phyloP scores from a whole-genome alignment of 1,140 invertebrate species.

The Cotesia typhae region DNA sequence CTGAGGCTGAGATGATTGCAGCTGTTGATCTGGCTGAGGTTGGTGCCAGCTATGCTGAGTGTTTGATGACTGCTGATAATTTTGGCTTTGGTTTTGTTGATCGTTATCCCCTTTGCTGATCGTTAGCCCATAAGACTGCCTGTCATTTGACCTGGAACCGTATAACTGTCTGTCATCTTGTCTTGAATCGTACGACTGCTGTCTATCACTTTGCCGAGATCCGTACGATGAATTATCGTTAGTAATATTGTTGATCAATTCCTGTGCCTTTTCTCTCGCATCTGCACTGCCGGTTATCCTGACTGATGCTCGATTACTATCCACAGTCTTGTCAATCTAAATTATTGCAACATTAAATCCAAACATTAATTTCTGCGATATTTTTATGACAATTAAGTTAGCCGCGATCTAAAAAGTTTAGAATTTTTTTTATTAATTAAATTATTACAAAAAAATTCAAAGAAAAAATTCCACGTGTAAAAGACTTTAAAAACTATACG shows the following conservation, averaged over 20 bases:
- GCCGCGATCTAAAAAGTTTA: too few relatives aligned
- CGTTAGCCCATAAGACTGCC: not conserved
- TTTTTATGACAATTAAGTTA: too few relatives aligned
- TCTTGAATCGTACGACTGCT: not conserved
- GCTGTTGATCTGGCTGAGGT: constrained; percentile 2
- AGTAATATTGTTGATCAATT: constrained; percentile 66
- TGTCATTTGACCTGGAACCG: not conserved
- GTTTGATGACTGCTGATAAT: constrained; percentile 18
- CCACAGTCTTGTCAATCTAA: constrained; percentile 54
- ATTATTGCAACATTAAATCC: not conserved
- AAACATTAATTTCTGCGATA: not conserved
- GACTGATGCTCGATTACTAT: constrained; percentile 61
- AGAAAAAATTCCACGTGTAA: too few relatives aligned
- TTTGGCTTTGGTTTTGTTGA: not conserved
- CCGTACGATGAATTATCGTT: constrained; percentile 25
- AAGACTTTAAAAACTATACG: too few relatives aligned
- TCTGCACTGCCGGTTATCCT: constrained; percentile 67
- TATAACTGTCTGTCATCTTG: constrained; percentile 28
- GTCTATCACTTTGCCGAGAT: not conserved
- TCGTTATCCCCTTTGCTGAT: not conserved
- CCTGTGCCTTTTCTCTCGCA: constrained; percentile 65
- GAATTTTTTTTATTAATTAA: too few relatives aligned
- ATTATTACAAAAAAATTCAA: too few relatives aligned
- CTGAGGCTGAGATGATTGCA: not conserved
- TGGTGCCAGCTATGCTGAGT: not conserved